These are phyloP conservation scores for Drosophila ironensis DNA, from an alignment of 1,140 invertebrate species.

Conservation along the genomic window DNA sequence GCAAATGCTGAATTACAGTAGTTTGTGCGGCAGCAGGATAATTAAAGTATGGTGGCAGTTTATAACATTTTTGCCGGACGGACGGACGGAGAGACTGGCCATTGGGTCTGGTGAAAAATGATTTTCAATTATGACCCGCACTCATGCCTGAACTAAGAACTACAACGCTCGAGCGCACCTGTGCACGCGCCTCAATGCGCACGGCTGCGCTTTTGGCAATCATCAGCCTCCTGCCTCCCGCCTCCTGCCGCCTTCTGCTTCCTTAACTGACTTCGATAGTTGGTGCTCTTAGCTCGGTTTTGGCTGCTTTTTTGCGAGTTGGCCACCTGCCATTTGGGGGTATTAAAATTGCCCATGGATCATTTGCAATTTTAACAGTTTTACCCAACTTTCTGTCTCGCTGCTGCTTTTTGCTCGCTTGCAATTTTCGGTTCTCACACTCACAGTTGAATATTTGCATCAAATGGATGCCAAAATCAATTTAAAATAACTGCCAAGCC, in stretches of 20 bases:
- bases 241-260: not conserved
- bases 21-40: constrained; percentile 30
- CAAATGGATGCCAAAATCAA: constrained; percentile 51
- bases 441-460: constrained; percentile 59
- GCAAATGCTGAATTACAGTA: constrained; percentile 62
- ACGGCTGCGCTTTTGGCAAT: constrained; percentile 66
- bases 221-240: not conserved
- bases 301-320: not conserved
- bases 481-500: constrained; percentile 31
- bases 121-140: constrained; percentile 64
- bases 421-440: constrained; percentile 8
- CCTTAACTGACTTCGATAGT: not conserved
- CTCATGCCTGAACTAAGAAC: constrained; percentile 32
- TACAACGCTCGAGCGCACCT: constrained; percentile 58
- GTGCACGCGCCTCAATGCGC: constrained; percentile 72
- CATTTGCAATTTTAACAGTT: constrained; percentile 60
- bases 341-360: constrained; percentile 59
- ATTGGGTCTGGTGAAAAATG: constrained; percentile 52
- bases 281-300: too few relatives aligned
- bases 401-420: constrained; percentile 5
- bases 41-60: constrained; percentile 28
- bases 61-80: constrained; percentile 12
- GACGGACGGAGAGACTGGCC: too few relatives aligned
- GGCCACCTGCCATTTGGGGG: constrained; percentile 49
- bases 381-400: constrained; percentile 2